Percentiles rank a stretch among this genome's conserved stretches.
Conservation (phyloP, 2,888 invertebrate species). For the Belgica antarctica region DNA sequence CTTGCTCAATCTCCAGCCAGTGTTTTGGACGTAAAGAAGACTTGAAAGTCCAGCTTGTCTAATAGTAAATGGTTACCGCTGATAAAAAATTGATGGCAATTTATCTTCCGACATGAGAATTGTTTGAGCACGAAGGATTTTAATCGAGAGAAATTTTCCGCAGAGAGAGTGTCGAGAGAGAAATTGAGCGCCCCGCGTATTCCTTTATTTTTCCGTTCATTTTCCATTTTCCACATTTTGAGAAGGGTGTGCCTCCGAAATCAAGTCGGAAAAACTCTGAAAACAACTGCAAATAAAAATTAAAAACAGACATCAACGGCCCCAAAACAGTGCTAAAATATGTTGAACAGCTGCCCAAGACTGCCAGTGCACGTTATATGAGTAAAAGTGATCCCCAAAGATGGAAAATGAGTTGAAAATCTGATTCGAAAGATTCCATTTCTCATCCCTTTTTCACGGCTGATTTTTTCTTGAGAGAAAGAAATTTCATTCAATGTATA, state of each 20-base stretch:
- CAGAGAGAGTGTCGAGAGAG: conserved; percentile 9
- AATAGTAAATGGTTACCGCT: no score
- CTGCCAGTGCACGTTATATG: neutral
- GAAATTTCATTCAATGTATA: conserved; percentile 14
- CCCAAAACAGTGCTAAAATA: neutral
- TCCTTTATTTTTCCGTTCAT: conserved; percentile 37
- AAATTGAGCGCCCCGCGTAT: no score
- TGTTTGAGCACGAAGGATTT: neutral
- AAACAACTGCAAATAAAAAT: conserved; percentile 18
- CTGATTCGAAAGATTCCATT: neutral
- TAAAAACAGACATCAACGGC: neutral
- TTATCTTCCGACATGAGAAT: no score
- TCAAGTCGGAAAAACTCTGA: conserved; percentile 28
- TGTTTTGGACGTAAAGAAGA: no score
- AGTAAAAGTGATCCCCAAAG: neutral
- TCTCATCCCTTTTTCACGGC: conserved; percentile 35
- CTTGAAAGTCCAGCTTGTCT: no score
- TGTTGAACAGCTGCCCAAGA: neutral
- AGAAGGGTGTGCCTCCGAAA: conserved; percentile 42
- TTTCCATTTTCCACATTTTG: conserved; percentile 38
- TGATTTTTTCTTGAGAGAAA: conserved; percentile 36
- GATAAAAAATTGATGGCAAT: no score
- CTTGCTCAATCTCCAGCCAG: no score
- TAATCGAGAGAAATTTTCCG: neutral
- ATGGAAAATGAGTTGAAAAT: conserved; percentile 12